Percentiles rank a stretch among this genome's conserved stretches.
These are phyloP conservation scores for Prionace glauca DNA, from an alignment of 2,797 vertebrate species.

Conservation along the genomic window DNA sequence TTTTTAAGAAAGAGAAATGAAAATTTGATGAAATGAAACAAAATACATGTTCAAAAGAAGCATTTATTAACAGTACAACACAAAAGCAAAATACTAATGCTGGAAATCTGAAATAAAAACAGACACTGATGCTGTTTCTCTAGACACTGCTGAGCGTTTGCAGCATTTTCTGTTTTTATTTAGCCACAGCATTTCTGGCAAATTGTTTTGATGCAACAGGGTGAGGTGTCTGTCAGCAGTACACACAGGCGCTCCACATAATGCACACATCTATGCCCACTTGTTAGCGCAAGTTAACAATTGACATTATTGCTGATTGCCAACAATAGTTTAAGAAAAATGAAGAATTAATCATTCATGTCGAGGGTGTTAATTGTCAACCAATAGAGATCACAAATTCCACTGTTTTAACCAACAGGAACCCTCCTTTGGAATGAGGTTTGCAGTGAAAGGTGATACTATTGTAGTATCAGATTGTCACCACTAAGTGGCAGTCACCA, in stretches of 20 bases:
- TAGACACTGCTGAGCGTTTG: too few species aligned
- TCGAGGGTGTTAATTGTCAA: neutral
- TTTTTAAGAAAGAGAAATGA: neutral
- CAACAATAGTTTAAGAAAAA: neutral
- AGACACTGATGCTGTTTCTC: too few species aligned
- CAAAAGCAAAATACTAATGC: too few species aligned
- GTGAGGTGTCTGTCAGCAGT: neutral
- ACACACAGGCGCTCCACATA: neutral
- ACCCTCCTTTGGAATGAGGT: neutral
- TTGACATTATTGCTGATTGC: neutral
- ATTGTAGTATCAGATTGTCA: neutral
- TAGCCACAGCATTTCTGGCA: neutral
- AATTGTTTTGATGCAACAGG: neutral
- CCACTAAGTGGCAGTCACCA: neutral
- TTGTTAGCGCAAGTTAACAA: neutral
- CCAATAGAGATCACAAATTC: neutral
- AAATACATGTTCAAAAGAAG: neutral
- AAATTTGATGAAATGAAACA: neutral
- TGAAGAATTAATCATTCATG: neutral
- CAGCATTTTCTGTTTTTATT: too few species aligned
- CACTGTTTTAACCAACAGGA: neutral
- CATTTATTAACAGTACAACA: neutral
- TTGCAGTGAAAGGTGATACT: neutral
- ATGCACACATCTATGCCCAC: neutral
- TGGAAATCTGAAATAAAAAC: too few species aligned